These are phyloP conservation scores for Aphis craccivora DNA, from an alignment of 1,140 invertebrate species.

Conservation along the genomic window DNA sequence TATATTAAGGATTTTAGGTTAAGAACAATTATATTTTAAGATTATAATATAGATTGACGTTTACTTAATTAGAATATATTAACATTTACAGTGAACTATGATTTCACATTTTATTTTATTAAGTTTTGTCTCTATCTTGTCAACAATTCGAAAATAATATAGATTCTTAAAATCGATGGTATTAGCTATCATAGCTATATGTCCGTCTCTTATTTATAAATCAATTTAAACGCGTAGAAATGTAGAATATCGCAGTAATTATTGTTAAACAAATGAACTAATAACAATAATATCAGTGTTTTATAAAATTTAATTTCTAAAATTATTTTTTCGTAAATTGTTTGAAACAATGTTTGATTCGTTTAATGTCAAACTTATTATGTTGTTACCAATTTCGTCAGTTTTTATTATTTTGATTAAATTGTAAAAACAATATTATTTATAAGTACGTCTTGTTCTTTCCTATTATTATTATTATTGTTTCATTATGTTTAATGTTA, in stretches of 20 bases:
- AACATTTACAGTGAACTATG: neutral
- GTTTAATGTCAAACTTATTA: neutral
- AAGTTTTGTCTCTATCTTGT: neutral
- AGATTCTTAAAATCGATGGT: neutral
- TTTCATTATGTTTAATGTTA: conserved; percentile 42
- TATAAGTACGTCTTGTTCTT: neutral
- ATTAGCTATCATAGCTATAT: neutral
- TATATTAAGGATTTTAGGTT: conserved; percentile 1
- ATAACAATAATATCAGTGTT: neutral
- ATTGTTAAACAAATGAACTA: neutral
- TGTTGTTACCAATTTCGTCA: conserved; percentile 18
- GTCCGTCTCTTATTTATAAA: neutral
- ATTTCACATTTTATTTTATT: neutral
- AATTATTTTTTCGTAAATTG: conserved; percentile 3
- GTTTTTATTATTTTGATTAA: conserved; percentile 11
- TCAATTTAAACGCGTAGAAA: conserved; percentile 14
- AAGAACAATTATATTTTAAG: conserved; percentile 33
- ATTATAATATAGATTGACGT: neutral
- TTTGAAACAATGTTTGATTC: conserved; percentile 6
- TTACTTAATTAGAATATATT: neutral
- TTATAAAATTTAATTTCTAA: conserved; percentile 8
- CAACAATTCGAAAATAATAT: neutral
- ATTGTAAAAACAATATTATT: neutral
- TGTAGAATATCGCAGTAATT: conserved; percentile 41
- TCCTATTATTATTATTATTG: conserved; percentile 10